Evolutionary conservation across 1,140 invertebrate genomes (phyloP).

Genomic region (Gerris buenoi): DNA sequence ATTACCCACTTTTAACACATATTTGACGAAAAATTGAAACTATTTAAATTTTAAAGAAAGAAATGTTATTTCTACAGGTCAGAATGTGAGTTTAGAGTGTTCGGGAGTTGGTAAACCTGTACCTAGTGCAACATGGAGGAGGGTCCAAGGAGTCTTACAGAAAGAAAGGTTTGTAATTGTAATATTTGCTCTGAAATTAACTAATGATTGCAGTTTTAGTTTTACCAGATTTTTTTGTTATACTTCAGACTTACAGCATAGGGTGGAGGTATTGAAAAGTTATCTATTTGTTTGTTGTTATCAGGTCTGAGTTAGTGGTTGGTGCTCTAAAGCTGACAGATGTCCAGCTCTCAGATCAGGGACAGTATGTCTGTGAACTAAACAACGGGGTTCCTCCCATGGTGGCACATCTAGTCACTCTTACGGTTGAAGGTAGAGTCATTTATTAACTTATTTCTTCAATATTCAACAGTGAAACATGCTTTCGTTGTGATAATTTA

Average conservation of each 20-base stretch:
- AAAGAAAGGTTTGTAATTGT: no score
- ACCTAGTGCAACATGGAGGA: slow-evolving; percentile 41
- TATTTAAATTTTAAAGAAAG: no score
- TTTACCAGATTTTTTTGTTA: no score
- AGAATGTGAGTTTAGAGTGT: slow-evolving; percentile 47
- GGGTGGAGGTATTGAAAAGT: no score
- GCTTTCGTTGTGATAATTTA: background rate
- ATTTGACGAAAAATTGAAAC: no score
- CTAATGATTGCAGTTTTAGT: no score
- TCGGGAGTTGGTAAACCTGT: slow-evolving; percentile 40
- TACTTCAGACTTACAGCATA: no score
- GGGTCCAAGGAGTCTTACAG: slow-evolving; percentile 32
- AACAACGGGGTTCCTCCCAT: slow-evolving; percentile 31
- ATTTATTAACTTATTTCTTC: background rate
- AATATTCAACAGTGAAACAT: no score
- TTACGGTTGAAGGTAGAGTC: slow-evolving; percentile 33
- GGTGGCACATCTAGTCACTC: slow-evolving; percentile 31
- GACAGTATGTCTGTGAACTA: slow-evolving; percentile 50
- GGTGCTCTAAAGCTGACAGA: slow-evolving; percentile 49
- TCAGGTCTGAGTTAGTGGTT: slow-evolving; percentile 29
- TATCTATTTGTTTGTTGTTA: no score
- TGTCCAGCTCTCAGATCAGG: slow-evolving; percentile 43
- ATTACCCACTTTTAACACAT: no score
- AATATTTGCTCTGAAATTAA: no score
- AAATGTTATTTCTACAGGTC: no score